Conservation (phyloP, 2,797 vertebrate species). For the Sebastes goodei region DNA sequence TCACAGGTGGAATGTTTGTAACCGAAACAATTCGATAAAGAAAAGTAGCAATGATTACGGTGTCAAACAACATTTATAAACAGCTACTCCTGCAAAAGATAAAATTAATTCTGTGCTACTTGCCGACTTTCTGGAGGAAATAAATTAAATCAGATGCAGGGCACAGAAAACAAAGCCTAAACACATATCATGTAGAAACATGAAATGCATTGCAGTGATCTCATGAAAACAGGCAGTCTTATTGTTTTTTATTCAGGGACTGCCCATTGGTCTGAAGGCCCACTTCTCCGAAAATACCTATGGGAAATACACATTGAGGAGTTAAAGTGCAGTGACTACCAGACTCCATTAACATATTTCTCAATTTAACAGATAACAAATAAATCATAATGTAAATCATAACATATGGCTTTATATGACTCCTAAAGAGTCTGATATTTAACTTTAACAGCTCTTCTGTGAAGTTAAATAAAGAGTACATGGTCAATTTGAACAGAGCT, state of each 20-base stretch:
- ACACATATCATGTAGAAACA: not conserved
- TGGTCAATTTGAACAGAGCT: not conserved
- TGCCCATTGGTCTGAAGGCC: no score
- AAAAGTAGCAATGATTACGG: constrained; percentile 15
- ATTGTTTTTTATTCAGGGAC: no score
- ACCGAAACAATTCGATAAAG: constrained; percentile 17
- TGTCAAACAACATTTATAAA: not conserved
- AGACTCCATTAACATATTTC: no score
- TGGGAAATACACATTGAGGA: no score
- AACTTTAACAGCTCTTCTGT: not conserved
- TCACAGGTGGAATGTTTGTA: constrained; percentile 29
- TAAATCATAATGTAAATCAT: no score
- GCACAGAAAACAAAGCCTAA: not conserved
- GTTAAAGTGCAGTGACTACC: no score
- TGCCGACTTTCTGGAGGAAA: not conserved
- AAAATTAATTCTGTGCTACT: not conserved
- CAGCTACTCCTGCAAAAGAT: not conserved
- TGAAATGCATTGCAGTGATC: not conserved
- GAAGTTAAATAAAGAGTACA: not conserved
- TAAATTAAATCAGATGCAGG: not conserved
- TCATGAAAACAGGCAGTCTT: not conserved
- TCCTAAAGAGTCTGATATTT: not conserved
- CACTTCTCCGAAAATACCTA: no score
- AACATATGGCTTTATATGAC: no score
- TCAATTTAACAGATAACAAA: no score